Evolutionary conservation across 2,797 vertebrate species (phyloP).

Genomic region (Chaunax sp.): DNA sequence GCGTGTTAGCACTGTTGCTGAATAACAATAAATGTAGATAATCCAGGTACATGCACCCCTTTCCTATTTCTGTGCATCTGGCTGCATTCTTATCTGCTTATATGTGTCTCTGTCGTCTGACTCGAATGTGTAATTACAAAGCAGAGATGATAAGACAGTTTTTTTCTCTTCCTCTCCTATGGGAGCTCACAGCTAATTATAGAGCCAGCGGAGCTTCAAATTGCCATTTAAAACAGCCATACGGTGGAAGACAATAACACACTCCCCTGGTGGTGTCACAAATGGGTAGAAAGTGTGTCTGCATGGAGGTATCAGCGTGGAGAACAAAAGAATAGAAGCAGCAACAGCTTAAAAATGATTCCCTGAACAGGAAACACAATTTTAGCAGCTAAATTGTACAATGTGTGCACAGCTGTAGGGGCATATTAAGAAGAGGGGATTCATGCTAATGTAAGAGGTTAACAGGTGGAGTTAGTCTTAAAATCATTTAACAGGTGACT

Average conservation of each 20-base stretch:
- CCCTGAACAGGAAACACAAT: constrained; percentile 32
- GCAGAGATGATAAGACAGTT: constrained; percentile 80
- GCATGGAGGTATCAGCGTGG: constrained; percentile 52
- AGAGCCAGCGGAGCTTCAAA: constrained; percentile 86
- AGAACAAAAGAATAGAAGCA: constrained; percentile 21
- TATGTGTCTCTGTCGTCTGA: constrained; percentile 57
- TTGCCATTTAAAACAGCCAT: constrained; percentile 86
- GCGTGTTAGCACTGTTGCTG: constrained; percentile 26
- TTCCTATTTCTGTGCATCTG: constrained; percentile 57
- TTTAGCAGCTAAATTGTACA: constrained; percentile 34
- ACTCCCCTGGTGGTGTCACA: constrained; percentile 75
- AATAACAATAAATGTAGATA: constrained; percentile 30
- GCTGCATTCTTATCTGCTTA: constrained; percentile 54
- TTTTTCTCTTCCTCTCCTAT: constrained; percentile 67
- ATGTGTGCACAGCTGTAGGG: constrained; percentile 25
- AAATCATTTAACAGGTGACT: constrained; percentile 21
- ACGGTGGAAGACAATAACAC: constrained; percentile 83
- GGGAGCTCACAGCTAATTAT: constrained; percentile 85
- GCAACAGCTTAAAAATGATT: constrained; percentile 15
- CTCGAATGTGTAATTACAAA: constrained; percentile 84
- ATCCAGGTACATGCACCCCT: constrained; percentile 34
- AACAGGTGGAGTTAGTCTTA: too few relatives aligned
- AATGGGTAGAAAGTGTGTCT: constrained; percentile 59
- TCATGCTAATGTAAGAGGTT: constrained; percentile 7
- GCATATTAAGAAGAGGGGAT: constrained; percentile 24